Conservation (phyloP, 2,113 vertebrate genomes). For the Scophthalmus maximus region DNA sequence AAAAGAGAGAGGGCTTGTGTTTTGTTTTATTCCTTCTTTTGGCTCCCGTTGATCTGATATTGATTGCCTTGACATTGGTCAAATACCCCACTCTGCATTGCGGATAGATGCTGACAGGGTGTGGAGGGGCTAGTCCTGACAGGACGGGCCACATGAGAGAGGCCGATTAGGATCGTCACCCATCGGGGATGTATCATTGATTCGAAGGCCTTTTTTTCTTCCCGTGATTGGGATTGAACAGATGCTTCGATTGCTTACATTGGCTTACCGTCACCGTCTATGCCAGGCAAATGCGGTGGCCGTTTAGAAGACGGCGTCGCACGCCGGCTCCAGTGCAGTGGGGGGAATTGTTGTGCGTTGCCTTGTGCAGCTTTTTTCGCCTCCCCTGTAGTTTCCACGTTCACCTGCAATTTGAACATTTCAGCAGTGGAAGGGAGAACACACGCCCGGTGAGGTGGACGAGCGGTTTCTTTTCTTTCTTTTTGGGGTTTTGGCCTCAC, state of each 20-base stretch:
- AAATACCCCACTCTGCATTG: constrained; percentile 71
- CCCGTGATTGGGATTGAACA: constrained; percentile 47
- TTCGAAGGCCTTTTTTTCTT: constrained; percentile 44
- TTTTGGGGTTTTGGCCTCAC: constrained; percentile 20
- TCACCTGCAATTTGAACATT: constrained; percentile 48
- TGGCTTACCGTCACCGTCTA: background rate
- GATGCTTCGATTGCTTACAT: constrained; percentile 27
- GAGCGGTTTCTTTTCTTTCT: background rate
- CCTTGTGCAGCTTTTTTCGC: constrained; percentile 4
- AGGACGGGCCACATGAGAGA: constrained; percentile 38
- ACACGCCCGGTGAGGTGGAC: background rate
- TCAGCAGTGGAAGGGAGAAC: constrained; percentile 10
- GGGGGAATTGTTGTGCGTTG: background rate
- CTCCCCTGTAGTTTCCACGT: constrained; percentile 21
- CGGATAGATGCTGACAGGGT: constrained; percentile 40
- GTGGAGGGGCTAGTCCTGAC: background rate
- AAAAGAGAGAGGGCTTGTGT: background rate
- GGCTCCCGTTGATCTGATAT: constrained; percentile 72
- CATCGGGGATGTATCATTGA: constrained; percentile 40
- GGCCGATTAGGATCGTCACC: constrained; percentile 53
- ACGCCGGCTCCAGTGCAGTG: background rate
- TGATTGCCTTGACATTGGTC: constrained; percentile 70
- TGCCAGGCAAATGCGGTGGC: constrained; percentile 1
- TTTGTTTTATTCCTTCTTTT: constrained; percentile 40
- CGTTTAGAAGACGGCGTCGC: background rate